Base-by-base conservation (phyloP, 2,888 invertebrate genomes). In the Trichogramma dendrolimi region DNA sequence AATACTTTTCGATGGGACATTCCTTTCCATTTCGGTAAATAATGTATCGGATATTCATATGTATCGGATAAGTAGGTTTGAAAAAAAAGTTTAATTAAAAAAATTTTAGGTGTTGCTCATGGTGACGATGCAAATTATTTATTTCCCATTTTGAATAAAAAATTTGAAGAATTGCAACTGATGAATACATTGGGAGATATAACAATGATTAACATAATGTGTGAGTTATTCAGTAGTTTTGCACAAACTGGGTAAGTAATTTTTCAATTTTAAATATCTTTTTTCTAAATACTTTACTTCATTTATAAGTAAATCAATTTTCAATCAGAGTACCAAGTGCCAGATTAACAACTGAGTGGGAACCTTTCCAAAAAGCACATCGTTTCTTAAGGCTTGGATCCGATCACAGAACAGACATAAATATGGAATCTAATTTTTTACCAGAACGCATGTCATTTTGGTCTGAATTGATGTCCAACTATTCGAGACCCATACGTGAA, bases 51-150 rank as follows among this genome's bases (percentile, higher is more conserved):
- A 27, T 27, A 27, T 27, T 27, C 27, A 27, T 27, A 27, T 27
- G 27, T 27, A 27, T 27, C 27, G 27, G 3, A 27, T 27, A 52
- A 27, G 27, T 27, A 27, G 27, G 3, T 27, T 1, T 27, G 3
- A 3, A 27, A 1, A 27, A 27, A 27, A 27, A 27, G 27, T 27
- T 27, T 27, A 27, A 56, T 41, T 56, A 61, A 42, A 44, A 43
- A 42, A 43, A 39, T 67, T 56, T 5, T 51, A 77, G 75, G 72
- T 4, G 62, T 72, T 6, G 2, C 63, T 4, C 77, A 78, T 47
- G 60, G 58, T 4, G 77, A 77, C 46, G 75, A 77, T 3, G 4
- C 77, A 38, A 71, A 73, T 58, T 78, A 78, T 55, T 48, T 74
- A 40, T 72, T 75, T 41, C 75, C 77, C 1, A 60, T 63, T 49